Evolutionary conservation across 2,888 invertebrate species (phyloP), one percentile per base, ranked within the genome.

Genomic region (Orchesella flavescens): DNA sequence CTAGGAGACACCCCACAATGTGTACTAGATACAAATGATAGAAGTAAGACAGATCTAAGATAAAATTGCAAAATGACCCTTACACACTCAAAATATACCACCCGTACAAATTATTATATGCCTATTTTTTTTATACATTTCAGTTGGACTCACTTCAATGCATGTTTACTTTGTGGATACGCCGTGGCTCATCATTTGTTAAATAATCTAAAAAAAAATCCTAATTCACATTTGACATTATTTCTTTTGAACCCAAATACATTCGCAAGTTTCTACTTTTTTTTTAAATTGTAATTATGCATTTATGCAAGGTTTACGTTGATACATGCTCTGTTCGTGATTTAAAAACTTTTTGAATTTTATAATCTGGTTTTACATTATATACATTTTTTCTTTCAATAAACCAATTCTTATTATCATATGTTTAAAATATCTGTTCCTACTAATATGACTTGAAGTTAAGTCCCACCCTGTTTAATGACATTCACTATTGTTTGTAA

Each of bases 131-230:
- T 24, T 75, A 23, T 61, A 21, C 34, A 43, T 57, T 72, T 23
- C 68, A 69, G 77, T 83, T 46, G 85, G 85, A n/a, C 17, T 83
- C 0, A 84, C 87, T 1, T 75, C 87, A 10, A 77, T 86, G 61
- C 87, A 87, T 44, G 84, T 85, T 0, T 87, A 84, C 59, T 86
- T 87, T 53, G 73, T 68, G 17, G 69, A 77, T 23, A 12, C 46
- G 0, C 86, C 86, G 4, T 84, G 85, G 85, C 17, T 75, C n/a
- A 69, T 86, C 24, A 21, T 55, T n/a, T 86, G 86, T 72, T 65
- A 49, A n/a, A 49, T 49, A 15, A 15, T 49, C 12, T 49, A 49
- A 7, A n/a, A n/a, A n/a, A n/a, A n/a, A 49, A 7, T n/a, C 49
- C 34, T 34, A 34, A 34, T 7, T 34, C 15, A 43, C 1, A 65